Evolutionary conservation across 2,113 vertebrate species (phyloP).

Genomic region (Narcine bancroftii): DNA sequence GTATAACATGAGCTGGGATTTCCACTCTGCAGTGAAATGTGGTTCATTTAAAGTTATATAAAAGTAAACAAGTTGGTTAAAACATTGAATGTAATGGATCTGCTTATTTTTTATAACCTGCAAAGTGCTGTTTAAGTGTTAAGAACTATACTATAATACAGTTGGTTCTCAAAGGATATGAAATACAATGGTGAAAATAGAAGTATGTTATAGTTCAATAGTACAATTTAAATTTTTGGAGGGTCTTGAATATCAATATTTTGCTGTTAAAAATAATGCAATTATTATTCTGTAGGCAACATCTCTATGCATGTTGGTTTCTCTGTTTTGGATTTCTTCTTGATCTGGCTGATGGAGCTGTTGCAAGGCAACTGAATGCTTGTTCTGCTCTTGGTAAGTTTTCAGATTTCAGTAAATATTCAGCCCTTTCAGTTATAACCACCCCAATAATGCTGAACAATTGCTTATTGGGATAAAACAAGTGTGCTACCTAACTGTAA

Average conservation of each 20-base stretch:
- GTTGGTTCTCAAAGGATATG: neutral
- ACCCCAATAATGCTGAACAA: neutral
- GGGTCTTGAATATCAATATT: neutral
- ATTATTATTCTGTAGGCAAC: constrained; percentile 56
- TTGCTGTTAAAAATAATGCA: neutral
- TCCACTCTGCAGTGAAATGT: too few species aligned
- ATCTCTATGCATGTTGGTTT: constrained; percentile 77
- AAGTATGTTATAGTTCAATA: too few species aligned
- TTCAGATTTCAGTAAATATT: neutral
- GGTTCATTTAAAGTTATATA: too few species aligned
- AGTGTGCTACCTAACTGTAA: neutral
- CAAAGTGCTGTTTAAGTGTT: neutral
- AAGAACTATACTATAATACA: neutral
- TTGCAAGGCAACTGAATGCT: constrained; percentile 69
- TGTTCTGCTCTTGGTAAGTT: constrained; percentile 79
- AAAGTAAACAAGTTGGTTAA: neutral
- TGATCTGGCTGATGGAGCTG: constrained; percentile 73
- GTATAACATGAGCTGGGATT: too few species aligned
- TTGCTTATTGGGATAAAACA: neutral
- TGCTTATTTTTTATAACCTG: neutral
- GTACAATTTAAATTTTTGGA: neutral
- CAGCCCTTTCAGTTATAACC: neutral
- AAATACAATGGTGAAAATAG: neutral
- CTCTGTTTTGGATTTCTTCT: constrained; percentile 80
- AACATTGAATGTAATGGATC: neutral